phyloP scores from a whole-genome alignment of 2,888 invertebrate species.

The Petrolisthes cinctipes region DNA sequence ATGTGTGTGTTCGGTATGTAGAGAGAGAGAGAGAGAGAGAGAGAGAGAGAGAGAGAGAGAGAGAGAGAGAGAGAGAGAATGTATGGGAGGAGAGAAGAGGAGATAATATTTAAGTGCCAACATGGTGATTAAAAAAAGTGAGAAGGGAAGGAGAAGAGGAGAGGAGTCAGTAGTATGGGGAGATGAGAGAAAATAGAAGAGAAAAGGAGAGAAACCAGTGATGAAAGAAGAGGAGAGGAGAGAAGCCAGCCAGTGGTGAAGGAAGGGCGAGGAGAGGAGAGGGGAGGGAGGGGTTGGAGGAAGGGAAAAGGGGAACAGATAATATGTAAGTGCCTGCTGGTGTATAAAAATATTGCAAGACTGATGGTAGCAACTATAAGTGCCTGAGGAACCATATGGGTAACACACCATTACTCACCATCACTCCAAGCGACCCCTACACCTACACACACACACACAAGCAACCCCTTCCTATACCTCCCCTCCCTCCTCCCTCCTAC shows the following conservation, averaged over 20 bases:
- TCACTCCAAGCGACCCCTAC: not conserved
- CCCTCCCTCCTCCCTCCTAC: not conserved
- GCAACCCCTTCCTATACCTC: not conserved
- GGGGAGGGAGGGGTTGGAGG: not conserved
- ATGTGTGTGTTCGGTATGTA: not conserved
- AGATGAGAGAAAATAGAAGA: not conserved
- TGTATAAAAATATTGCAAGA: not conserved
- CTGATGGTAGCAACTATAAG: not conserved
- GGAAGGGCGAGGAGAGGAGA: not conserved
- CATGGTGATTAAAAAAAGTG: too few relatives aligned
- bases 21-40: not conserved
- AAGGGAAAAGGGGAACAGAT: not conserved
- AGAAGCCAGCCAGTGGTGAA: not conserved
- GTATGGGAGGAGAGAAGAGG: not conserved
- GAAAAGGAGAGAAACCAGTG: not conserved
- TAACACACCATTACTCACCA: not conserved
- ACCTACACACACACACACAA: not conserved
- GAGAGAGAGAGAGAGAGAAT: not conserved
- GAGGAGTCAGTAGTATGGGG: not conserved
- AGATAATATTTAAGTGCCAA: not conserved
- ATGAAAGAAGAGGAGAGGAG: not conserved
- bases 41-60: slow-evolving; percentile 4
- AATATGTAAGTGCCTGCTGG: not conserved
- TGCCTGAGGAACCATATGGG: not conserved
- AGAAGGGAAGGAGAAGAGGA: not conserved